Conservation (phyloP, 1,140 invertebrate species). For the Ips typographus region DNA sequence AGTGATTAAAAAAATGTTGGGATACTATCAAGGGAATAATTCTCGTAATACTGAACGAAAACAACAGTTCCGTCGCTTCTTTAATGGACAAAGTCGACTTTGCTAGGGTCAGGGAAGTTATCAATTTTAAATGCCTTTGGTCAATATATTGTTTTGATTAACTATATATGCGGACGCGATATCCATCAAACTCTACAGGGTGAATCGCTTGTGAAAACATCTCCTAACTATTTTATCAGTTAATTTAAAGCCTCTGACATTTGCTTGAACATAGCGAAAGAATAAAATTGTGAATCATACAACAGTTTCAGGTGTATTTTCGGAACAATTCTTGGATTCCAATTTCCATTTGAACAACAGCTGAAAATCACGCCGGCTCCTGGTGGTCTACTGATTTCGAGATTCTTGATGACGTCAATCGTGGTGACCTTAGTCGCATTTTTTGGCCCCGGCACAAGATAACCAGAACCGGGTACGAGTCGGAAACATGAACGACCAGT, state of each 20-base stretch:
- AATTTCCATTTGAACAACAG: conserved; percentile 12
- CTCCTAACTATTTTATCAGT: not conserved
- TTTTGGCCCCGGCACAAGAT: conserved; percentile 23
- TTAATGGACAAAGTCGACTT: conserved; percentile 38
- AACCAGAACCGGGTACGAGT: not conserved
- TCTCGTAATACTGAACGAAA: conserved; percentile 21
- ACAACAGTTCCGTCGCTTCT: conserved; percentile 27
- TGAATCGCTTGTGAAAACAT: conserved; percentile 2
- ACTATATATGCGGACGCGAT: not conserved
- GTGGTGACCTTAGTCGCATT: conserved; percentile 20
- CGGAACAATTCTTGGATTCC: not conserved
- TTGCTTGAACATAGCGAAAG: too few species aligned
- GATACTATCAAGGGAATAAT: conserved; percentile 17
- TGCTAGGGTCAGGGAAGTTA: conserved; percentile 31
- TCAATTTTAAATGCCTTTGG: conserved; percentile 28
- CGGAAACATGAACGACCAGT: not conserved
- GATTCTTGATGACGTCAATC: conserved; percentile 27
- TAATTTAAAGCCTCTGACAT: too few species aligned
- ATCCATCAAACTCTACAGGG: not conserved
- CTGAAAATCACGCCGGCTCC: conserved; percentile 25
- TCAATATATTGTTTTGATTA: conserved; percentile 32
- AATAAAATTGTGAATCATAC: too few species aligned
- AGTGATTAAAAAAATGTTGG: not conserved
- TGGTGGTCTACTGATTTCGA: conserved; percentile 24
- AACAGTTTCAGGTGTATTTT: too few species aligned